A percentile compares a stretch with the other conserved stretches of the same genome.
phyloP scores from a whole-genome alignment of 1,140 invertebrate species.

The Neodiprion pinetum region DNA sequence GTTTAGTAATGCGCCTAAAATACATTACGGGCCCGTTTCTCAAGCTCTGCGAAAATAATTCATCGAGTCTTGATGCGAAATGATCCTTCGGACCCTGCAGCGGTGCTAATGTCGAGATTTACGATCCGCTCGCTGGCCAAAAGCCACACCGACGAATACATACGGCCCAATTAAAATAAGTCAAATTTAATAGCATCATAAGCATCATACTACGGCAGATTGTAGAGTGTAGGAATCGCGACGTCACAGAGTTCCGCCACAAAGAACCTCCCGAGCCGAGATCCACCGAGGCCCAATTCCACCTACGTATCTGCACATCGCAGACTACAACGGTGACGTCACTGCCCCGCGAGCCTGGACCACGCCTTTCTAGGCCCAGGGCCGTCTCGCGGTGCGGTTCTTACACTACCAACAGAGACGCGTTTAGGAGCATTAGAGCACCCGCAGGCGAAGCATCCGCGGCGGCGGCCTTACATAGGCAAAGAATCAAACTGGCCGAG shows the following conservation, averaged over 20 bases:
- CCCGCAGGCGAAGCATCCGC: conserved; percentile 3
- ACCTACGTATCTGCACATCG: conserved; percentile 32
- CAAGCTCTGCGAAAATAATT: neutral
- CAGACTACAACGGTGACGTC: conserved; percentile 38
- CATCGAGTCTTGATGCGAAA: neutral
- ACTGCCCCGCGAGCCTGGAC: conserved; percentile 25
- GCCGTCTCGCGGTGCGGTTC: conserved; percentile 18
- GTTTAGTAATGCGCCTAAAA: neutral
- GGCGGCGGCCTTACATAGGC: conserved; percentile 4
- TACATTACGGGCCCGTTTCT: neutral
- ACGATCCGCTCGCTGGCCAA: neutral
- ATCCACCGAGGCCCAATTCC: conserved; percentile 16
- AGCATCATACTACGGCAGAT: neutral
- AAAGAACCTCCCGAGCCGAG: too few species aligned
- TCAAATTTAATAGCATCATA: neutral
- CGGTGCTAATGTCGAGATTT: neutral
- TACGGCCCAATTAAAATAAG: conserved; percentile 11
- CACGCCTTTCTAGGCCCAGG: conserved; percentile 49
- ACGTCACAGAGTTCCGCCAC: too few species aligned
- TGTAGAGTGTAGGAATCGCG: too few species aligned
- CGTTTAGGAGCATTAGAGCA: neutral
- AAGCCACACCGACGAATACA: neutral
- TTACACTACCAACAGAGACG: neutral
- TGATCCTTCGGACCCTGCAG: neutral
- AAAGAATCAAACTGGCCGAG: conserved; percentile 2